Conservation (phyloP, 2,113 vertebrate genomes). For the Rutilus rutilus region DNA sequence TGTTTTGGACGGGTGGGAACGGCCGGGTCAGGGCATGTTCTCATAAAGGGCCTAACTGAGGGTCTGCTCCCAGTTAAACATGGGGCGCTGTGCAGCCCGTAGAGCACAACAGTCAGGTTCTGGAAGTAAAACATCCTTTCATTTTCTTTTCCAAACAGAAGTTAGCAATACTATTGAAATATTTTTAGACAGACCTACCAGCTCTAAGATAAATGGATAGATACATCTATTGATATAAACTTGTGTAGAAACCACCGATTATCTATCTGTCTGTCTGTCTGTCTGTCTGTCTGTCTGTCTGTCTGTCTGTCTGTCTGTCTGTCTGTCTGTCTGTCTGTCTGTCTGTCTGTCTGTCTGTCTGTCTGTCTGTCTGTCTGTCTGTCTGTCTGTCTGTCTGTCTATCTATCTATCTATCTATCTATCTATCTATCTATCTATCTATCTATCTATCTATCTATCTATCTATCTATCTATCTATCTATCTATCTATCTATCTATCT, state of each 20-base stretch:
- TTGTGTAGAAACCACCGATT: background rate
- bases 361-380: too few relatives aligned
- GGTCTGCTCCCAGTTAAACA: constrained; percentile 15
- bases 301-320: too few relatives aligned
- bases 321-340: too few relatives aligned
- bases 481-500: too few relatives aligned
- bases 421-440: too few relatives aligned
- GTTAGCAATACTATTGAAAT: background rate
- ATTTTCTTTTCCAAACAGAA: background rate
- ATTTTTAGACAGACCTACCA: background rate
- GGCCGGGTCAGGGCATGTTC: constrained; percentile 44
- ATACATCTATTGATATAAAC: background rate
- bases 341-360: too few relatives aligned
- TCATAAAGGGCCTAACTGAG: constrained; percentile 43
- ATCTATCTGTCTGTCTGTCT: too few relatives aligned
- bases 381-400: too few relatives aligned
- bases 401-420: too few relatives aligned
- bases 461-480: rapidly evolving
- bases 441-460: too few relatives aligned
- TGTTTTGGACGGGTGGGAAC: constrained; percentile 36
- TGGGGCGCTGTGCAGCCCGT: background rate
- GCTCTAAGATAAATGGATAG: background rate
- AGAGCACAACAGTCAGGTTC: background rate
- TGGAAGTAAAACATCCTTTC: background rate
- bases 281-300: too few relatives aligned